These are phyloP conservation scores for Mimachlamys varia DNA, from an alignment of 2,888 invertebrate species.

Conservation along the genomic window DNA sequence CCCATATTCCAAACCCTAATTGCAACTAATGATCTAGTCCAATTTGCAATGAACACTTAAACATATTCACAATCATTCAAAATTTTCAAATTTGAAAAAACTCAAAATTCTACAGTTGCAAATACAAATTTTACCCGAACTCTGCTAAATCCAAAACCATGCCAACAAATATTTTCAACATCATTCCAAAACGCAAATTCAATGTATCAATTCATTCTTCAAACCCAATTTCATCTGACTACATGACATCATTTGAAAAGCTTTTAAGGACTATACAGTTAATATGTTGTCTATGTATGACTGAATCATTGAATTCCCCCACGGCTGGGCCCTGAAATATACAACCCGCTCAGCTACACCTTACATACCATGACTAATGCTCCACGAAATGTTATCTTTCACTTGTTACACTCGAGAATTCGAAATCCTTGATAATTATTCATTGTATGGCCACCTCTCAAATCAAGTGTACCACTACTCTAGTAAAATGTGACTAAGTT, in stretches of 20 bases:
- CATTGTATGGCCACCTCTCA: background rate
- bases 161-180: background rate
- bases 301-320: background rate
- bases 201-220: background rate
- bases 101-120: no score
- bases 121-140: background rate
- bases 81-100: no score
- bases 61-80: no score
- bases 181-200: no score
- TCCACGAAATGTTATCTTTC: background rate
- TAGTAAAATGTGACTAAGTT: background rate
- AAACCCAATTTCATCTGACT: background rate
- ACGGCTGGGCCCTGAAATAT: background rate
- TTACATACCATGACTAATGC: slow-evolving; percentile 13
- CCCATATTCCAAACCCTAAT: no score
- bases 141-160: background rate
- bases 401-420: background rate
- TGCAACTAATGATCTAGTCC: no score
- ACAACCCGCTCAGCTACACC: background rate
- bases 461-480: background rate
- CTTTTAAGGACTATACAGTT: background rate
- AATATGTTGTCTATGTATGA: background rate
- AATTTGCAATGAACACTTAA: no score
- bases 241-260: background rate
- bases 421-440: background rate